Evolutionary conservation across 92 coral and sea anemone species (phyloP).

Genomic region (Parazoanthus atlanticus): DNA sequence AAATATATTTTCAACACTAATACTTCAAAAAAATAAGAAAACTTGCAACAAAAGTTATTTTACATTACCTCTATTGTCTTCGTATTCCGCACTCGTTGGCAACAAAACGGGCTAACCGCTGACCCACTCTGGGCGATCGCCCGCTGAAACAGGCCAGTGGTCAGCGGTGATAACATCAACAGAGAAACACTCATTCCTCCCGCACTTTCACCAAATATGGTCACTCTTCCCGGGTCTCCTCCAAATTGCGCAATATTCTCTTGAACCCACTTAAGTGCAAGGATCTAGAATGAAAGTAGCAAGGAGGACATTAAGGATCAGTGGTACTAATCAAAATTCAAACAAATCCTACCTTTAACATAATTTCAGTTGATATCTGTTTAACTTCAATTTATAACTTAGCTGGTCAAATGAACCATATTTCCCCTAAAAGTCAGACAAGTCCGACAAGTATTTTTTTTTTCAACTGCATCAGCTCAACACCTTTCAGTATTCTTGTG

Average conservation of each 20-base stretch:
- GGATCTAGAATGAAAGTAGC: background rate
- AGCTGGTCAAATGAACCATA: no score
- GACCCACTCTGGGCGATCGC: conserved; percentile 65
- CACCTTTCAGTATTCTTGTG: no score
- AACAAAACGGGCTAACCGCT: background rate
- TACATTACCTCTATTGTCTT: conserved; percentile 1
- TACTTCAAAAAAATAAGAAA: no score
- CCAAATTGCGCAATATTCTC: conserved; percentile 2
- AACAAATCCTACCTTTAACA: no score
- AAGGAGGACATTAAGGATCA: background rate
- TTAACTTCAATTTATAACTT: no score
- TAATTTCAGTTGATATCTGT: no score
- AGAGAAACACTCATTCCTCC: conserved; percentile 30
- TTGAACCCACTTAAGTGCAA: conserved; percentile 2
- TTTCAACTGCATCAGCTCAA: no score
- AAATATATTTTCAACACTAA: no score
- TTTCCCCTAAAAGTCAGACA: no score
- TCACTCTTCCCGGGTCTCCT: conserved; percentile 14
- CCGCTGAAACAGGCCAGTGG: conserved; percentile 59
- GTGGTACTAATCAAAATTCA: no score
- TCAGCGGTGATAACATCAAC: conserved; percentile 52
- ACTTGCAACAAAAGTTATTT: background rate
- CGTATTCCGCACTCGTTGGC: conserved; percentile 4
- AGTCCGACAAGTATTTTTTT: no score
- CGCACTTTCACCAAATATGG: background rate